phyloP scores from a whole-genome alignment of 1,140 invertebrate genomes.

The Mamestra configurata region DNA sequence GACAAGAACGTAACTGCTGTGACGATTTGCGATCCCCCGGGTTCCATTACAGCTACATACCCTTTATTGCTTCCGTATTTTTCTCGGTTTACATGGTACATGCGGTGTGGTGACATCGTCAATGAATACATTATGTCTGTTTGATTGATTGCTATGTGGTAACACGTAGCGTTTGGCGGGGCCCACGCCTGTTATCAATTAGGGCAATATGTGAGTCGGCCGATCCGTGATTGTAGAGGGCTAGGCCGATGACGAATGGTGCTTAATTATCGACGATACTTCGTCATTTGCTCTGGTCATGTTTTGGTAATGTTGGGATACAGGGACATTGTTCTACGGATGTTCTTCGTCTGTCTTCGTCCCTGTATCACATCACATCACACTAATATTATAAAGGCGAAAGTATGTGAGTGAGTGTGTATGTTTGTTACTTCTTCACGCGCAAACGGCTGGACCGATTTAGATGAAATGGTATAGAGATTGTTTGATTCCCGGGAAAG shows the following conservation, averaged over 20 bases:
- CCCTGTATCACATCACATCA: too few relatives aligned
- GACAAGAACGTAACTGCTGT: constrained; percentile 36
- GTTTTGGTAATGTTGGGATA: constrained; percentile 12
- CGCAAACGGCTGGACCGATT: too few relatives aligned
- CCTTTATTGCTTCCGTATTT: constrained; percentile 48
- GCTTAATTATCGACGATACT: constrained; percentile 32
- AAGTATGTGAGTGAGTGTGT: too few relatives aligned
- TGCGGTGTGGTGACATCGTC: constrained; percentile 43
- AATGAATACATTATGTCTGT: constrained; percentile 53
- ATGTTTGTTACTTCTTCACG: too few relatives aligned
- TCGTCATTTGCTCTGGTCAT: constrained; percentile 8
- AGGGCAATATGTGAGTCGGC: constrained; percentile 20
- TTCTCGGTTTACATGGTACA: constrained; percentile 34
- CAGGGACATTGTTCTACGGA: not conserved
- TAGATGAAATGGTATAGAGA: too few relatives aligned
- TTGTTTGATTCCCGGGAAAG: too few relatives aligned
- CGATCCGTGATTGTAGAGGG: constrained; percentile 25
- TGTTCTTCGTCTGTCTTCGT: too few relatives aligned
- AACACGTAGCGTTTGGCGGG: constrained; percentile 47
- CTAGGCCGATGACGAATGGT: constrained; percentile 16
- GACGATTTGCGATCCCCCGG: constrained; percentile 50
- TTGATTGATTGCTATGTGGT: constrained; percentile 60
- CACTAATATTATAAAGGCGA: too few relatives aligned
- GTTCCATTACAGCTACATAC: constrained; percentile 46
- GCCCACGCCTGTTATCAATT: constrained; percentile 35